Conservation (phyloP, 2,888 invertebrate genomes). For the Lobophora halterata region DNA sequence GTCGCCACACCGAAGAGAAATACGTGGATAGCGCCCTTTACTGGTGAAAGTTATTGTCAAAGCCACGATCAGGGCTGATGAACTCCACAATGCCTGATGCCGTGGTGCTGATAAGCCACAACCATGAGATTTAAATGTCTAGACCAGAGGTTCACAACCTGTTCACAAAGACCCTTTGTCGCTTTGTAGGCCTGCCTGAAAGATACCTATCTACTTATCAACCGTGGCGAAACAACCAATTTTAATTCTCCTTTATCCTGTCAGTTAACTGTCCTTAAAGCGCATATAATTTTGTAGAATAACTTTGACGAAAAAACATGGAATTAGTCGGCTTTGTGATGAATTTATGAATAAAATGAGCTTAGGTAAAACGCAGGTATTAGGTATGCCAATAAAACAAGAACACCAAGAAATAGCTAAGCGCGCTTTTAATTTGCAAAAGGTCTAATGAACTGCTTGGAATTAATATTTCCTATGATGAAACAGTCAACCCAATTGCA, state of each 20-base stretch:
- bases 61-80: constrained; percentile 19
- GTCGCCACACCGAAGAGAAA: no score
- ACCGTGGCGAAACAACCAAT: no score
- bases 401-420: neutral
- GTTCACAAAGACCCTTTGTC: neutral
- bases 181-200: constrained; percentile 1
- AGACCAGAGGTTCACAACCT: constrained; percentile 9
- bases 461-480: neutral
- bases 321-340: no score
- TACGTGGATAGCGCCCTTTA: no score
- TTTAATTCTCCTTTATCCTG: no score
- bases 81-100: constrained; percentile 21
- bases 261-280: no score
- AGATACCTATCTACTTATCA: no score
- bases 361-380: no score
- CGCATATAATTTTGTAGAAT: no score
- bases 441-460: neutral
- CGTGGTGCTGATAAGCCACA: constrained; percentile 14
- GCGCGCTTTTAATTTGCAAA: neutral
- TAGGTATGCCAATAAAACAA: no score
- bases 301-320: no score
- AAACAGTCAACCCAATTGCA: constrained; percentile 22
- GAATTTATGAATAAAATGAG: no score
- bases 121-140: constrained; percentile 25
- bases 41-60: constrained; percentile 17